phyloP scores from a whole-genome alignment of 1,140 invertebrate species.

The Drosophila bipectinata region DNA sequence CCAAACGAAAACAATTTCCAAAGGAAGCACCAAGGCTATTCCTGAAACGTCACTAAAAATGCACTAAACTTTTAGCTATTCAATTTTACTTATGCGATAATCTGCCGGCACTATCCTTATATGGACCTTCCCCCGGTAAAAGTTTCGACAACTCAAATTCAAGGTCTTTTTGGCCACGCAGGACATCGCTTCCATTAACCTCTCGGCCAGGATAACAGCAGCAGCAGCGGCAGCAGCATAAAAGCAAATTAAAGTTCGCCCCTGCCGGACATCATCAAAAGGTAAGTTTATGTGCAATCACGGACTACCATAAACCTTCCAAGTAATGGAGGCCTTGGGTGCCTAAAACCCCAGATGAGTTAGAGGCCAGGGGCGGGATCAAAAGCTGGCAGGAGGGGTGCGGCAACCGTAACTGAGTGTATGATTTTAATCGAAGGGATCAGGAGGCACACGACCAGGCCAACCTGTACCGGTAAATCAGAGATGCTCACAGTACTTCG shows the following conservation, averaged over 20 bases:
- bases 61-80: neutral
- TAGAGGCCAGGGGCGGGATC: neutral
- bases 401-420: neutral
- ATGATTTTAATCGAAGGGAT: constrained; percentile 52
- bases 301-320: constrained; percentile 44
- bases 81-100: neutral
- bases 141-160: constrained; percentile 26
- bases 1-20: constrained; percentile 2
- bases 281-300: constrained; percentile 50
- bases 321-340: constrained; percentile 34
- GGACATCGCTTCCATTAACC: neutral
- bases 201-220: neutral
- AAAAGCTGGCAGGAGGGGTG: neutral
- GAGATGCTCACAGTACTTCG: neutral
- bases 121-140: neutral
- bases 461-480: neutral
- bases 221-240: constrained; percentile 13
- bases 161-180: constrained; percentile 9
- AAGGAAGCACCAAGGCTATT: constrained; percentile 3
- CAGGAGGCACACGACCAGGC: constrained; percentile 27
- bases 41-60: neutral
- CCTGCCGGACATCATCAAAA: constrained; percentile 45
- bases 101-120: neutral
- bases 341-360: neutral
- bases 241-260: constrained; percentile 44